Percentiles rank a stretch among this genome's conserved stretches.
Conservation (phyloP, 2,797 vertebrate species). For the Gobionotothen gibberifrons region DNA sequence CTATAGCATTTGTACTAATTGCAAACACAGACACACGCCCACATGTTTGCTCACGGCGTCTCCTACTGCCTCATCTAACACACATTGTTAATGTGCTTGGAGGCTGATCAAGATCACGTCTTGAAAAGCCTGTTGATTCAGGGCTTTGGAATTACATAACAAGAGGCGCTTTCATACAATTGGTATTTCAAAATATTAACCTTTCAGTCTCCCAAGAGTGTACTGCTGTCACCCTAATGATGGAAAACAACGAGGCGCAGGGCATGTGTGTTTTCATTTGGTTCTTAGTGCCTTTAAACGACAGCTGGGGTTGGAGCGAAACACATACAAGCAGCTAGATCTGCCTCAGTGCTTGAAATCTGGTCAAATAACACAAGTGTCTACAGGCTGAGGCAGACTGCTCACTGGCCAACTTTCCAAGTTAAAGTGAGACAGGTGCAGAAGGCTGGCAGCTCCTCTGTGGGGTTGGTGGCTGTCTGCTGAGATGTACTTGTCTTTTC, state of each 20-base stretch:
- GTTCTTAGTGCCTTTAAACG: conserved; percentile 50
- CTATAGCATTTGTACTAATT: conserved; percentile 73
- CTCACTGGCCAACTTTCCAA: conserved; percentile 40
- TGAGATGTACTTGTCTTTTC: conserved; percentile 66
- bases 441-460: conserved; percentile 62
- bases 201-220: conserved; percentile 58
- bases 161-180: conserved; percentile 71
- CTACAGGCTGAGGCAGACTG: conserved; percentile 39
- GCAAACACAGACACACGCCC: conserved; percentile 66
- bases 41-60: conserved; percentile 70
- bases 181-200: conserved; percentile 80
- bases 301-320: conserved; percentile 19
- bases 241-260: conserved; percentile 60
- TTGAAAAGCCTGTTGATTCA: conserved; percentile 54
- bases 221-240: conserved; percentile 66
- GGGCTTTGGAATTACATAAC: conserved; percentile 66
- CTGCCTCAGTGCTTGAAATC: conserved; percentile 50
- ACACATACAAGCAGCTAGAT: conserved; percentile 34
- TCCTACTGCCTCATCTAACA: conserved; percentile 66
- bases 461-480: conserved; percentile 59
- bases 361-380: conserved; percentile 26
- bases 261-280: conserved; percentile 53
- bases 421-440: conserved; percentile 51
- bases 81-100: conserved; percentile 48
- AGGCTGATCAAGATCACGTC: conserved; percentile 57